These are phyloP conservation scores for Thalpophila matura DNA, from an alignment of 2,888 invertebrate genomes.

Conservation along the genomic window DNA sequence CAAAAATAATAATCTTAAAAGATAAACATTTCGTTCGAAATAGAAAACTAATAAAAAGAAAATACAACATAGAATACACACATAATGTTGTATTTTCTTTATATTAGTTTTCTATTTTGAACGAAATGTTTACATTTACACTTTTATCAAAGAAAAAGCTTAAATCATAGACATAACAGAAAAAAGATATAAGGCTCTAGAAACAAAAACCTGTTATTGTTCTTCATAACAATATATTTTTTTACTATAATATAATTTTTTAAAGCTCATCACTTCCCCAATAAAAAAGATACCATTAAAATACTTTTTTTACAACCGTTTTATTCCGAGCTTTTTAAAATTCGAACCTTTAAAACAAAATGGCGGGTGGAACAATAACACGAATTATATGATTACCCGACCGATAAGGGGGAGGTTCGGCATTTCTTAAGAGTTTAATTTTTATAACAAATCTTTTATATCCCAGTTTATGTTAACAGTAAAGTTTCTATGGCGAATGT, in stretches of 20 bases:
- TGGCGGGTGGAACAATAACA: constrained; percentile 80
- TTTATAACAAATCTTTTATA: constrained; percentile 88
- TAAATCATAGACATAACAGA: background rate
- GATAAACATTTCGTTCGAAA: too few species aligned
- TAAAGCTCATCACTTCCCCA: constrained; percentile 64
- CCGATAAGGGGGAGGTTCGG: constrained; percentile 75
- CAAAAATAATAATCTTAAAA: too few species aligned
- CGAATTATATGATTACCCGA: constrained; percentile 81
- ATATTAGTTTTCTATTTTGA: too few species aligned
- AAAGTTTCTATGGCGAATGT: constrained; percentile 82
- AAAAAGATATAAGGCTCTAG: background rate
- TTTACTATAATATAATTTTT: constrained; percentile 48
- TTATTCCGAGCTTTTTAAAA: constrained; percentile 80
- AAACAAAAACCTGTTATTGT: constrained; percentile 3
- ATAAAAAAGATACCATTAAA: constrained; percentile 70
- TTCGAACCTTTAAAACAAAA: constrained; percentile 81
- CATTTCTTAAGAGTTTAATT: constrained; percentile 87
- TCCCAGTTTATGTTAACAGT: constrained; percentile 81
- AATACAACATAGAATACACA: too few species aligned
- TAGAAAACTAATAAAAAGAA: too few species aligned
- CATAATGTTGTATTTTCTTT: too few species aligned
- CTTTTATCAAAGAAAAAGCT: background rate
- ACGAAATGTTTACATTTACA: background rate
- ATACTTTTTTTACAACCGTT: constrained; percentile 67
- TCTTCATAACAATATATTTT: constrained; percentile 25